phyloP scores from a whole-genome alignment of 2,113 vertebrate genomes.

The Brachyhypopomus gauderio region DNA sequence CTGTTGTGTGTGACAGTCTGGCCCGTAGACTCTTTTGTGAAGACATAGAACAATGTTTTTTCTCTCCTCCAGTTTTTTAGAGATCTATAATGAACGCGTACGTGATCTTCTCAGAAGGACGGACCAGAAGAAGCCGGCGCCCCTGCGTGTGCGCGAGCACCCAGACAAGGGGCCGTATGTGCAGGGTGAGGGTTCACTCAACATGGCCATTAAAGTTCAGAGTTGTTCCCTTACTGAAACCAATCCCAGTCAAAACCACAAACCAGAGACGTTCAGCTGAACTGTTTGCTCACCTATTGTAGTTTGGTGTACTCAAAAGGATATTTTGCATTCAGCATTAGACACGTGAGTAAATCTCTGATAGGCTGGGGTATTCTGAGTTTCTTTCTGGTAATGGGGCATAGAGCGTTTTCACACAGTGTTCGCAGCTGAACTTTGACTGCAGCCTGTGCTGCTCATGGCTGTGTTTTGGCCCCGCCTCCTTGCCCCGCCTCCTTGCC shows the following conservation, averaged over 20 bases:
- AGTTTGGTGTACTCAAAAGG: neutral
- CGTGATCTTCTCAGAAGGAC: slow-evolving; percentile 84
- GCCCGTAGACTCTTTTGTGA: neutral
- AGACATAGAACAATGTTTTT: too few species aligned
- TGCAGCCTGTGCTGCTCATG: slow-evolving; percentile 35
- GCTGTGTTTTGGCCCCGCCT: neutral
- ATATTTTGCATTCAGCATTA: neutral
- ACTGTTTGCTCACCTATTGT: slow-evolving; percentile 1
- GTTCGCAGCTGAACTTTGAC: slow-evolving; percentile 48
- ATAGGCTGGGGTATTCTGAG: slow-evolving; percentile 46
- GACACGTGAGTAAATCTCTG: neutral
- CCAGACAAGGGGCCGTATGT: slow-evolving; percentile 95
- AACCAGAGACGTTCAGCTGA: neutral
- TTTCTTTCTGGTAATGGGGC: slow-evolving; percentile 47
- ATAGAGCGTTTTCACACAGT: slow-evolving; percentile 34
- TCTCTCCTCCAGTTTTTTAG: slow-evolving; percentile 83
- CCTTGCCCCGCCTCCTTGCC: slow-evolving; percentile 9
- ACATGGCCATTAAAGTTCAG: neutral
- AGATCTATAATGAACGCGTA: slow-evolving; percentile 98
- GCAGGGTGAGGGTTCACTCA: slow-evolving; percentile 79
- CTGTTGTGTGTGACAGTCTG: too few species aligned
- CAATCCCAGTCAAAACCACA: neutral
- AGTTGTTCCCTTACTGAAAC: neutral
- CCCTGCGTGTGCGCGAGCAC: slow-evolving; percentile 77
- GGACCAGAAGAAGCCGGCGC: slow-evolving; percentile 81